Base-by-base conservation (phyloP, 2,797 vertebrate species). In the Rhinichthys osculus region DNA sequence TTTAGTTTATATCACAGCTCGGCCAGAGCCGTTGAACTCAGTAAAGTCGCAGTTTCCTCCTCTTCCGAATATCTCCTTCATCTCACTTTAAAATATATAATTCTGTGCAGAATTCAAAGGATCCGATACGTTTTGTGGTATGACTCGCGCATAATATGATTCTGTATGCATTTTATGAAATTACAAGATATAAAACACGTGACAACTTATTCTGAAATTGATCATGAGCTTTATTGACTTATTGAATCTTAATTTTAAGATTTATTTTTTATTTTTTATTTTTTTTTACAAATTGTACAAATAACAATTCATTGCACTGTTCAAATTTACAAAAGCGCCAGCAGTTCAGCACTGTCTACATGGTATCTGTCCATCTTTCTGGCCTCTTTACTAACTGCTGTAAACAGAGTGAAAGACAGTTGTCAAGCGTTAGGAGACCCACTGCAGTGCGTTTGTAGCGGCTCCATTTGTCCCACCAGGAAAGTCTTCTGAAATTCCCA, bases 401-500 rank as follows among this genome's bases (percentile, higher is more conserved):
- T 9, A 35, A 71, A 35, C 57, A n/a, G 27, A 77, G 67, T 84
- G 81, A 79, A 73, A 74, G 81, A 84, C 86, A 86, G 73, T 83
- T 69, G 72, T 87, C 76, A 87, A 71, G 7, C 27, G 40, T 78
- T 62, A 9, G 54, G 40, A 80, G 70, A 78, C 77, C 57, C 30
- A 76, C 38, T 69, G n/a, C 52, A 19, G 38, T 78, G 50, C 66
- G 35, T 67, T 38, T 84, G 82, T 77, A 62, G 33, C 6, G 5
- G 83, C 78, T 84, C 83, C 44, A 52, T 78, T 85, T 69, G 59
- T 77, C 62, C 72, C 78, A 8, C 72, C 76, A 71, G 72, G 72
- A 88, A 87, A 86, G 81, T 47, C 64, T 81, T 67, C 78, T 57
- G 44, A 92, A 93, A 95, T 95, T 95, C 94, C 89, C 88, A 86